These are phyloP conservation scores for Phyllopteryx taeniolatus DNA, from an alignment of 2,113 vertebrate genomes.

Conservation along the genomic window DNA sequence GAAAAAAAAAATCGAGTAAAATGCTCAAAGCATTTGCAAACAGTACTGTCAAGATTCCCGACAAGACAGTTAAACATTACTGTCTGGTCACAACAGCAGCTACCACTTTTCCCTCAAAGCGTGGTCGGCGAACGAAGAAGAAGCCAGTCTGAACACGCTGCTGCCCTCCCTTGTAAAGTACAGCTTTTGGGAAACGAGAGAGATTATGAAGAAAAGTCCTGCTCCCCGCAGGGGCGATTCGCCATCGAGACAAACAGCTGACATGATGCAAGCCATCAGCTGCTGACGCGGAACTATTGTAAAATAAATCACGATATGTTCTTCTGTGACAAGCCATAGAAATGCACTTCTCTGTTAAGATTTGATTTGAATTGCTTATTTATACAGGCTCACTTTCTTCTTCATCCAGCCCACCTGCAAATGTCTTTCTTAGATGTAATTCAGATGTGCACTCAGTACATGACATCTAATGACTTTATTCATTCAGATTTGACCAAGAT, in stretches of 20 bases:
- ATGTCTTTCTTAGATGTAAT: too few relatives aligned
- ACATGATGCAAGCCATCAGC: conserved; percentile 35
- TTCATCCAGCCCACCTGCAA: too few relatives aligned
- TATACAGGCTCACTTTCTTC: too few relatives aligned
- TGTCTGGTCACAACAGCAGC: conserved; percentile 30
- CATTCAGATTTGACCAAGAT: too few relatives aligned
- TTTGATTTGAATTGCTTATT: conserved; percentile 9
- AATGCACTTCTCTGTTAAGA: not conserved
- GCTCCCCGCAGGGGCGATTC: not conserved
- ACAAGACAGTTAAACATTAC: conserved; percentile 31
- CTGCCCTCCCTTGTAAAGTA: conserved; percentile 36
- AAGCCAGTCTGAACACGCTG: conserved; percentile 67
- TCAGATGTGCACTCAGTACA: too few relatives aligned
- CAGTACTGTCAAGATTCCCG: conserved; percentile 17
- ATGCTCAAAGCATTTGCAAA: conserved; percentile 7
- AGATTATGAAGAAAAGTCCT: not conserved
- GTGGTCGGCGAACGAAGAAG: not conserved
- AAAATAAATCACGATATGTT: conserved; percentile 5
- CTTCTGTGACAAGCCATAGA: not conserved
- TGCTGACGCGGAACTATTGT: conserved; percentile 39
- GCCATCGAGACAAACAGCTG: conserved; percentile 39
- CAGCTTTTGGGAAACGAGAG: conserved; percentile 44
- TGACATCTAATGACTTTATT: too few relatives aligned
- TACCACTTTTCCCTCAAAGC: conserved; percentile 37
- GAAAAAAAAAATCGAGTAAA: not conserved